Conservation (phyloP, 2,113 vertebrate genomes). For the Nansenia antarctica region DNA sequence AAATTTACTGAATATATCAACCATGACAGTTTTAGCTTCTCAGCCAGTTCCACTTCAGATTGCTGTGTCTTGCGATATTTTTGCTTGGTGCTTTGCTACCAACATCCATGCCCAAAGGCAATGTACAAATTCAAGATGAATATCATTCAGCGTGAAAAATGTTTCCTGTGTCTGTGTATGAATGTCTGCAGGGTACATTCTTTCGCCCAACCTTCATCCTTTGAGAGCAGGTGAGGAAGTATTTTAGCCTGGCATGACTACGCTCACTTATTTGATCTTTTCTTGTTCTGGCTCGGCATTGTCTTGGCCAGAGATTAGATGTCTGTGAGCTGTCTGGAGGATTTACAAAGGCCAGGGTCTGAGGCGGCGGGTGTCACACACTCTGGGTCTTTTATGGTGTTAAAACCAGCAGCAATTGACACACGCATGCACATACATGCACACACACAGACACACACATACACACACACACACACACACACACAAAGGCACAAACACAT, state of each 20-base stretch:
- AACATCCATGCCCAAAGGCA: too few relatives aligned
- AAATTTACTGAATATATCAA: not conserved
- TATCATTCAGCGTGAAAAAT: not conserved
- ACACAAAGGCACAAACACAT: too few relatives aligned
- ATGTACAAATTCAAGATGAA: too few relatives aligned
- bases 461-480: too few relatives aligned
- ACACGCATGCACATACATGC: not conserved
- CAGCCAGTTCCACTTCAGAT: not conserved
- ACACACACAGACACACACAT: too few relatives aligned
- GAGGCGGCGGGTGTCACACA: slow-evolving; percentile 52
- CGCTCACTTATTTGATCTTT: not conserved
- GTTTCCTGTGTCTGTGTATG: not conserved
- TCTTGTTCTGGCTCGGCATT: not conserved
- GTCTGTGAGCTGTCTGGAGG: slow-evolving; percentile 12
- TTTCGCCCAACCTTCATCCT: not conserved
- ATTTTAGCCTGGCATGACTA: not conserved
- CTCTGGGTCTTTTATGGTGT: slow-evolving; percentile 53
- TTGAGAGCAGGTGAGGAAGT: not conserved
- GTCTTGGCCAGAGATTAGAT: too few relatives aligned
- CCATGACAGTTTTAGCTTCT: not conserved
- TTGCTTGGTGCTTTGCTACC: not conserved
- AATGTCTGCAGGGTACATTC: not conserved
- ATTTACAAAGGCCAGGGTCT: slow-evolving; percentile 44
- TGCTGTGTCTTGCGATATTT: not conserved
- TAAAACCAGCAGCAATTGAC: not conserved